Evolutionary conservation across 64 coral and sea anemone genomes (phyloP).

Genomic region (Porites australiensis): DNA sequence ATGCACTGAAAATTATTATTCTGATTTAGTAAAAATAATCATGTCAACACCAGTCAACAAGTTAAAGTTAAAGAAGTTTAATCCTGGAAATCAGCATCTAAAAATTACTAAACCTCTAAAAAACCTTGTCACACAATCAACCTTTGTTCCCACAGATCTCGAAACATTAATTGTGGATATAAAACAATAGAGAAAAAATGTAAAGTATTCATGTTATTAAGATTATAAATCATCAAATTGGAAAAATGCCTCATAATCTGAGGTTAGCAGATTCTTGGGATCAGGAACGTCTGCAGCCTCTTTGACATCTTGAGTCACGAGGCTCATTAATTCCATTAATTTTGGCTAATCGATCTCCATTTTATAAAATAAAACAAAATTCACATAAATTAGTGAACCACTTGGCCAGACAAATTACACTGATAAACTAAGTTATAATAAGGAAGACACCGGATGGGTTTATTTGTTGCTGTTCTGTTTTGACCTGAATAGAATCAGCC

Average conservation of each 20-base stretch:
- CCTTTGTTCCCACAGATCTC: background rate
- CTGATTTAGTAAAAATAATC: too few species aligned
- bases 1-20: too few species aligned
- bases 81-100: too few species aligned
- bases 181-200: constrained; percentile 20
- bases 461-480: too few species aligned
- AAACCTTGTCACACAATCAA: background rate
- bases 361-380: background rate
- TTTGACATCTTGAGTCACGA: constrained; percentile 3
- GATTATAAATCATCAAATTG: background rate
- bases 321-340: background rate
- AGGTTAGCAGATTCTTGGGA: background rate
- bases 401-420: too few species aligned
- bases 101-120: too few species aligned
- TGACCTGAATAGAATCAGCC: too few species aligned
- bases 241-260: background rate
- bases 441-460: too few species aligned
- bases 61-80: too few species aligned
- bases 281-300: background rate
- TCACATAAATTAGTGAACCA: background rate
- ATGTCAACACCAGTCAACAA: too few species aligned
- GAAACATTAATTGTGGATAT: background rate
- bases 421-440: too few species aligned
- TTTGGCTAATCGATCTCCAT: background rate
- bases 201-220: constrained; percentile 1